phyloP scores from a whole-genome alignment of 2,113 vertebrate species.

The Calyptomena viridis region DNA sequence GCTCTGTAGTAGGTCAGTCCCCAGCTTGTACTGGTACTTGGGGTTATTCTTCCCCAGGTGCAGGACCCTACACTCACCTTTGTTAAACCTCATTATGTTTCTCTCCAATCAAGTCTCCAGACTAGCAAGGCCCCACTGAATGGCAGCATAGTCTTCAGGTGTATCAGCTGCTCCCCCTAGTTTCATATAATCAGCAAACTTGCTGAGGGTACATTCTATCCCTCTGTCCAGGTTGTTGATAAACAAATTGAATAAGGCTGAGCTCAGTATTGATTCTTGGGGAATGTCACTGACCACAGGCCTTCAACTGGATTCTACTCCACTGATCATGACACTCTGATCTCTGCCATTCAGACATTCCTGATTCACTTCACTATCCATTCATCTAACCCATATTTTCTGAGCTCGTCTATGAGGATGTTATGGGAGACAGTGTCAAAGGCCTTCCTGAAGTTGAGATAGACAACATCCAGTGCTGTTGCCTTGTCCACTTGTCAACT shows the following conservation, averaged over 20 bases:
- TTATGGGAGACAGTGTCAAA: not conserved
- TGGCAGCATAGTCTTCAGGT: not conserved
- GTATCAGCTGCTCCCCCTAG: not conserved
- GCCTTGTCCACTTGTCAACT: rapidly evolving
- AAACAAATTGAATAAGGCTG: not conserved
- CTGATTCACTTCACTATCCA: too few relatives aligned
- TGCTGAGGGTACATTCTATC: not conserved
- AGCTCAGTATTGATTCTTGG: not conserved
- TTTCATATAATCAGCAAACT: not conserved
- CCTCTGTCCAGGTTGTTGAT: not conserved
- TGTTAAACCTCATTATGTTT: too few relatives aligned
- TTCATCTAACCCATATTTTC: not conserved
- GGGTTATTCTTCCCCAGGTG: not conserved
- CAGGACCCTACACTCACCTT: not conserved
- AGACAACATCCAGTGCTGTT: not conserved
- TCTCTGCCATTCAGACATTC: not conserved
- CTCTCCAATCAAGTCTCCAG: not conserved
- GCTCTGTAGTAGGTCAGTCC: too few relatives aligned
- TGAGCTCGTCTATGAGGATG: not conserved
- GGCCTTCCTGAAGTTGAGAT: not conserved
- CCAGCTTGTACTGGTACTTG: not conserved
- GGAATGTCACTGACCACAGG: not conserved
- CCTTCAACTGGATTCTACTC: not conserved
- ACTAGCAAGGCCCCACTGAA: not conserved
- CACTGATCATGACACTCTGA: not conserved